Evolutionary conservation across 2,888 invertebrate species (phyloP), one percentile per base, ranked within the genome.

Genomic region (Dryobotodes eremita): DNA sequence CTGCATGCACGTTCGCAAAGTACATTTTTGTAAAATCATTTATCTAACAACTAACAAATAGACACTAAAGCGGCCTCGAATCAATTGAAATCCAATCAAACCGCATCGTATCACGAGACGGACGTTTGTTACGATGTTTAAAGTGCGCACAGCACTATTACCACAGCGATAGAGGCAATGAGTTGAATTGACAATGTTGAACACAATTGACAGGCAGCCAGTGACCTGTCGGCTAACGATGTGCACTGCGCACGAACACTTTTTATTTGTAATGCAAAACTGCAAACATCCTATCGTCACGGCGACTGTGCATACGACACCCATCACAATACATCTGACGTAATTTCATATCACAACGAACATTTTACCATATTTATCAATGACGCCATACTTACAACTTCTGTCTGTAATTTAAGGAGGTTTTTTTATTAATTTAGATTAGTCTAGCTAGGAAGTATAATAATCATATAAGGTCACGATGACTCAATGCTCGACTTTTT

Each of bases 241-340:
- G 87, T 87, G 88, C 91, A 90, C 90, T 87, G 89, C 85, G 90
- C 91, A 91, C 93, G 91, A 93, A 90, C 86, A 90, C 90, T 89
- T 89, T 91, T 90, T 91, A 94, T 94, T 95, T 95, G 94, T 94
- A 92, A 95, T 96, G 95, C 95, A 93, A 93, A 94, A 93, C 94
- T 92, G 93, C 93, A 91, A 91, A 93, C 93, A 93, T 94, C 92
- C 93, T 92, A 91, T 91, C 90, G 92, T 91, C 92, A 93, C 92
- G 91, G 89, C 89, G 82, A 77, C 79, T 75, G 72, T 57, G 71
- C 82, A 81, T 77, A 82, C 83, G 85, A 88, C 90, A 77, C 48
- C 71, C 61, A 80, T 73, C 71, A 86, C 75, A 83, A 79, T 85
- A 76, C 76, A 53, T 61, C 26, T 59, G 74, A 75, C 66, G 31